Base-by-base conservation (phyloP, 2,797 vertebrate genomes). In the Ispidina picta region DNA sequence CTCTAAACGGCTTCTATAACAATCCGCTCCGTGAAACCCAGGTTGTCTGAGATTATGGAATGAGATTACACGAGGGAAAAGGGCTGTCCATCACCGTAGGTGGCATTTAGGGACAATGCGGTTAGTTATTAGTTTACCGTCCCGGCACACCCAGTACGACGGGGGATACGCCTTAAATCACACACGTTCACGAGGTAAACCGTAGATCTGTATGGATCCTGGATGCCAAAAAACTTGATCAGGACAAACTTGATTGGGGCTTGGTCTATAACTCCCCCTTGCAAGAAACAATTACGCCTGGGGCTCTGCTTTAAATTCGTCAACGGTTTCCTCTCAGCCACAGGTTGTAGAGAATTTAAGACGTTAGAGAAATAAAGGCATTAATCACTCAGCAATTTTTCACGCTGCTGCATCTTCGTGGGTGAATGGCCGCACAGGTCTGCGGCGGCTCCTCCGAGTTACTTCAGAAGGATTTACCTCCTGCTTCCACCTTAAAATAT, bases 21-120 rank as follows among this genome's bases (percentile, higher is more conserved):
- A 77, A 23, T 2, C 41, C 3, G 1, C 1, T 21, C 26, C 2
- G 4, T 10, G 25, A 51, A 28, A 15, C 39, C 5, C 49, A 8
- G 26, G 10, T 26, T 41, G 28, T 22, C 0, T n/a, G 79, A 39
- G 52, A 2, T 37, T 2, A 2, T 12, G 68, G 46, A 19, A 4
- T 19, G 62, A 15, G 58, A 19, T 33, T 5, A 26, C 25, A 21
- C 4, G 14, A 18, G 35, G 44, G 48, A 23, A n/a, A n/a, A n/a
- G 37, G 1, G 3, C 6, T 46, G 8, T 15, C 28, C 41, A 2
- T 37, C 21, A 1, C 9, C 12, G 55, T 64, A 71, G 65, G 44
- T 10, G 86, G 7, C 33, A 31, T 5, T n/a, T 21, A 15, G 19
- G 9, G 12, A 25, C 3, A 69, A 35, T 2, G 14, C 2, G 2